Conservation (phyloP, 2,888 invertebrate species). For the Heliconius erato region DNA sequence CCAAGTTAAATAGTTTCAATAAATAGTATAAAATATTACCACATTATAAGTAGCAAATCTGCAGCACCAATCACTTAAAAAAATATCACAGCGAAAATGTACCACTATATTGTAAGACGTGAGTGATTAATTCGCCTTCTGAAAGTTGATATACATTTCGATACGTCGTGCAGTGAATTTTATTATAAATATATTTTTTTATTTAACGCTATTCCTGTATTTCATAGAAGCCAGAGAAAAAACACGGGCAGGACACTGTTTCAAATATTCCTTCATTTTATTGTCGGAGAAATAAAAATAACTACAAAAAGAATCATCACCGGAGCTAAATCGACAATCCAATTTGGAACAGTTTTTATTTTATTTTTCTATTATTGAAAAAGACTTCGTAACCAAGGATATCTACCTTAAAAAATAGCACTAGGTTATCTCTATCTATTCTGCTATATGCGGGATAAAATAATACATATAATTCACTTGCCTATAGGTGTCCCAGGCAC, state of each 20-base stretch:
- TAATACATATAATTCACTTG: neutral
- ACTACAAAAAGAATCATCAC: too few species aligned
- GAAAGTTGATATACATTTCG: neutral
- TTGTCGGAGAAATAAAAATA: neutral
- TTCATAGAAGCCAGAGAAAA: too few species aligned
- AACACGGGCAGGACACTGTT: too few species aligned
- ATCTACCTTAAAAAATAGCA: too few species aligned
- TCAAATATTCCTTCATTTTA: neutral
- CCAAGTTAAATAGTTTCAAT: neutral
- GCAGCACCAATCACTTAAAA: conserved; percentile 1
- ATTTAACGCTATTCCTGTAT: neutral
- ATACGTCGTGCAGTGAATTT: neutral
- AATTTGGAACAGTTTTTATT: too few species aligned
- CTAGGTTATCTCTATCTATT: too few species aligned
- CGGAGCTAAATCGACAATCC: too few species aligned
- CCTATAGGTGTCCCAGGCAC: neutral
- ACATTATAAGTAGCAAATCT: neutral
- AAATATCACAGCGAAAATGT: conserved; percentile 13
- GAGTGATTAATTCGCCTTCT: neutral
- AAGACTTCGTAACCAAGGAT: too few species aligned
- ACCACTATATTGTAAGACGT: neutral
- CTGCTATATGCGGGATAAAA: too few species aligned
- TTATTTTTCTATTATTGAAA: too few species aligned
- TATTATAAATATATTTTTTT: neutral
- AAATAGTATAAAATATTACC: neutral